Percentiles rank a stretch among this genome's conserved stretches.
These are phyloP conservation scores for Clarias platycephalus DNA, from an alignment of 2,797 vertebrate species.

Conservation along the genomic window DNA sequence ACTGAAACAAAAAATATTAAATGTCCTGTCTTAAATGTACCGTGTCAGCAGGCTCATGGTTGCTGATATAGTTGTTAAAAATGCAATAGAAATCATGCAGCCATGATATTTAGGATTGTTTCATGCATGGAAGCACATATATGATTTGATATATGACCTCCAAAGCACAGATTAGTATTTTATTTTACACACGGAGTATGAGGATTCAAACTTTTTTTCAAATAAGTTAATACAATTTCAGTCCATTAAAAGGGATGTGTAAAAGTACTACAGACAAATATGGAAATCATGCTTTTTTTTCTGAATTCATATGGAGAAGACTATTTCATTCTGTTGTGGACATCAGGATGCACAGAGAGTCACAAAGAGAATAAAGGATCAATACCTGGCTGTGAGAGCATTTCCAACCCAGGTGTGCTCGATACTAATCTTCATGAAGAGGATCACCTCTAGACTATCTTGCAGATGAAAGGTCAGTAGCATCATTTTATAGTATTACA, in stretches of 20 bases:
- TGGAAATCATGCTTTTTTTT: background rate
- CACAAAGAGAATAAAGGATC: background rate
- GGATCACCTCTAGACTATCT: conserved; percentile 10
- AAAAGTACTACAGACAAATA: background rate
- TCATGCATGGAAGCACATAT: conserved; percentile 3
- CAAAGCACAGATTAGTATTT: conserved; percentile 58
- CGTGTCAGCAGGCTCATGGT: conserved; percentile 59
- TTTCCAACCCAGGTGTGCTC: conserved; percentile 6
- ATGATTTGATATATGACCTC: background rate
- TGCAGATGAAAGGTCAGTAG: conserved; percentile 64
- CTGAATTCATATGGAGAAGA: conserved; percentile 22
- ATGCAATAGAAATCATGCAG: conserved; percentile 49
- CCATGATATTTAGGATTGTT: conserved; percentile 51
- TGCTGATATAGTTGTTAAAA: conserved; percentile 41
- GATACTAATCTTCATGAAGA: conserved; percentile 31
- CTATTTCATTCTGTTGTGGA: conserved; percentile 19
- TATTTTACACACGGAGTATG: conserved; percentile 24
- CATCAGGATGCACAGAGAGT: conserved; percentile 13
- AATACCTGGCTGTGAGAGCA: conserved; percentile 10
- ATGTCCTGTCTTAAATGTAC: conserved; percentile 34
- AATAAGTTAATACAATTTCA: background rate
- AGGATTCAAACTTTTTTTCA: background rate
- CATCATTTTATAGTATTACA: background rate
- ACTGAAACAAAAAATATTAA: conserved; percentile 43
- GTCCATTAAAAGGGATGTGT: background rate